Evolutionary conservation across 2,113 vertebrate species (phyloP).

Genomic region (Oncorhynchus masou): DNA sequence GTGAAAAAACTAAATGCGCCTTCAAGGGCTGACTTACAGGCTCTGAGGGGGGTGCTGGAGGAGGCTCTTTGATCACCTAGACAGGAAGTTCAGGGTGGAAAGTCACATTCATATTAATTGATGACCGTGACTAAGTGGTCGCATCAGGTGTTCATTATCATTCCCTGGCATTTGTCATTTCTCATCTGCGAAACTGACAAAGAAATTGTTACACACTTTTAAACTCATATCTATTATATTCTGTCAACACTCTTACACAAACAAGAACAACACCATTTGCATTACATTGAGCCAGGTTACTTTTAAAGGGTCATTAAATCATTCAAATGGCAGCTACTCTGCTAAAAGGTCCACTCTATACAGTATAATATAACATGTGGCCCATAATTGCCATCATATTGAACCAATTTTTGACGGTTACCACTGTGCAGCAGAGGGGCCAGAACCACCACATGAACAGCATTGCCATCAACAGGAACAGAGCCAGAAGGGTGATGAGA

Average conservation of each 20-base stretch:
- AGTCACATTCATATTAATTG: neutral
- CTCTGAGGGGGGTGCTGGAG: constrained; percentile 79
- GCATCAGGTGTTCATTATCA: neutral
- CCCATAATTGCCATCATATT: neutral
- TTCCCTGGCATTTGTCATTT: neutral
- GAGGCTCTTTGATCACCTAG: constrained; percentile 84
- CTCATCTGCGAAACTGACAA: neutral
- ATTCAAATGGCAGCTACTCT: neutral
- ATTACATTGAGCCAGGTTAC: neutral
- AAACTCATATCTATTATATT: neutral
- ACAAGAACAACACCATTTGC: neutral
- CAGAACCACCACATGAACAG: constrained; percentile 87
- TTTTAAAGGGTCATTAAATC: neutral
- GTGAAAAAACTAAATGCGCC: no score
- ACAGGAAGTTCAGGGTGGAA: constrained; percentile 33
- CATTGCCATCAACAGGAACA: constrained; percentile 78
- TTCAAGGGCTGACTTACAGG: constrained; percentile 74
- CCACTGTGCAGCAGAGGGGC: constrained; percentile 83
- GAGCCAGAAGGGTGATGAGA: constrained; percentile 81
- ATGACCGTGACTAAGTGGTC: neutral
- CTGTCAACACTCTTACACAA: neutral
- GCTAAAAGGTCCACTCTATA: neutral
- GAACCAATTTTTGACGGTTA: constrained; percentile 50
- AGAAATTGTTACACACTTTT: neutral
- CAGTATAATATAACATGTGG: neutral